Evolutionary conservation across 53 echinoderm and acorn worm genomes (phyloP).

Genomic region (Patiria pectinifera): DNA sequence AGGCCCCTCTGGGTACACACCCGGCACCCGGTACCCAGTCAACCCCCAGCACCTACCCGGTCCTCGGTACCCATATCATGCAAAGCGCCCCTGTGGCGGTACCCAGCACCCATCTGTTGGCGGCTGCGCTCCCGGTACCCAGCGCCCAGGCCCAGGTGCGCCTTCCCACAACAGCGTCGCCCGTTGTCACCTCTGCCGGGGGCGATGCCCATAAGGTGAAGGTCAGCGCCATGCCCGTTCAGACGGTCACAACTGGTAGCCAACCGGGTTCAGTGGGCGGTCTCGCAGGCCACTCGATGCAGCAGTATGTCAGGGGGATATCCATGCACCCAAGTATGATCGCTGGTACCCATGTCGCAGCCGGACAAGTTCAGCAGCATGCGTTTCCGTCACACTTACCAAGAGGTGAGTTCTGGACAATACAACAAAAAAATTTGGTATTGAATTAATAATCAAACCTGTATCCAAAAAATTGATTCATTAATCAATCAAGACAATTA

Average conservation of each 20-base stretch:
- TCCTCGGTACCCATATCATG: conserved; percentile 17
- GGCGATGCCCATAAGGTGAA: conserved; percentile 31
- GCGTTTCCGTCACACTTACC: conserved; percentile 66
- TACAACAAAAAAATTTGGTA: too few species aligned
- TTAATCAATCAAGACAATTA: too few species aligned
- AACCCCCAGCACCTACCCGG: conserved; percentile 13
- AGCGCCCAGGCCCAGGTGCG: conserved; percentile 39
- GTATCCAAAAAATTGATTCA: too few species aligned
- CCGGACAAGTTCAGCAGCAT: conserved; percentile 49
- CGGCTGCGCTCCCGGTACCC: conserved; percentile 38
- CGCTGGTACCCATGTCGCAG: conserved; percentile 38
- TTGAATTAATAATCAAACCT: too few species aligned
- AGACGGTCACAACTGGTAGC: conserved; percentile 27
- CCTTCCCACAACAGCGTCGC: neutral
- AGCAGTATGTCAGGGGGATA: conserved; percentile 36
- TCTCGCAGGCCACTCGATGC: conserved; percentile 21
- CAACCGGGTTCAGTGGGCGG: conserved; percentile 24
- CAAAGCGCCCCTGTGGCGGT: conserved; percentile 22
- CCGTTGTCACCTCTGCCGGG: neutral
- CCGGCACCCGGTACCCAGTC: conserved; percentile 24
- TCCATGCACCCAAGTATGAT: conserved; percentile 39
- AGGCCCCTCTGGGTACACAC: neutral
- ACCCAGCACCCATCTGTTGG: conserved; percentile 46
- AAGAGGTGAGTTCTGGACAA: conserved; percentile 50
- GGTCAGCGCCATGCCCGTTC: neutral